Conservation (phyloP, 1,140 invertebrate species). For the Tetragonula clypearis region DNA sequence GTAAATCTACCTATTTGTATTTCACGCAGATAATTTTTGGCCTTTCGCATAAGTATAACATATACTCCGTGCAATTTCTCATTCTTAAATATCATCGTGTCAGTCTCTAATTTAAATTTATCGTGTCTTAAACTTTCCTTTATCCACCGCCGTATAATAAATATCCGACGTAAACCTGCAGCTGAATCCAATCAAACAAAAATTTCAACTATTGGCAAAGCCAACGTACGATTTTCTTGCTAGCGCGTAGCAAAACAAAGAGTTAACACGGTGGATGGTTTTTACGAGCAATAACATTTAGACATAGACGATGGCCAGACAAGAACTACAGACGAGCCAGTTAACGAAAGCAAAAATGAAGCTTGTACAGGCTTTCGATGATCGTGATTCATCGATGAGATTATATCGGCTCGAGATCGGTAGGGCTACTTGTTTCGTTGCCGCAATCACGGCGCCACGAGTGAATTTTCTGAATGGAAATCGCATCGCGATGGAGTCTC, state of each 20-base stretch:
- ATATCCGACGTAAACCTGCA: too few relatives aligned
- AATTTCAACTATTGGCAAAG: accelerated
- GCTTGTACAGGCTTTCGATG: too few relatives aligned
- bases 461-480: constrained; percentile 27
- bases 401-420: background rate
- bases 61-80: too few relatives aligned
- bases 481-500: background rate
- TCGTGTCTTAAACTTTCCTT: too few relatives aligned
- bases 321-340: background rate
- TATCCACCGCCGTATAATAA: too few relatives aligned
- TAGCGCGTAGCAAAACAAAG: background rate
- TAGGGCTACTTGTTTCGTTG: background rate
- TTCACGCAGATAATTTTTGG: too few relatives aligned
- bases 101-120: too few relatives aligned
- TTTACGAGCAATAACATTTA: constrained; percentile 46
- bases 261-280: background rate
- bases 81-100: background rate
- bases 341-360: background rate
- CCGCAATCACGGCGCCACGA: background rate
- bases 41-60: too few relatives aligned
- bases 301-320: constrained; percentile 44
- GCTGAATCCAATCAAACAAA: too few relatives aligned
- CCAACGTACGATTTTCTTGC: background rate
- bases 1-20: too few relatives aligned
- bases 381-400: constrained; percentile 36